phyloP scores from a whole-genome alignment of 2,888 invertebrate genomes.

The Tryphoninae sp. region DNA sequence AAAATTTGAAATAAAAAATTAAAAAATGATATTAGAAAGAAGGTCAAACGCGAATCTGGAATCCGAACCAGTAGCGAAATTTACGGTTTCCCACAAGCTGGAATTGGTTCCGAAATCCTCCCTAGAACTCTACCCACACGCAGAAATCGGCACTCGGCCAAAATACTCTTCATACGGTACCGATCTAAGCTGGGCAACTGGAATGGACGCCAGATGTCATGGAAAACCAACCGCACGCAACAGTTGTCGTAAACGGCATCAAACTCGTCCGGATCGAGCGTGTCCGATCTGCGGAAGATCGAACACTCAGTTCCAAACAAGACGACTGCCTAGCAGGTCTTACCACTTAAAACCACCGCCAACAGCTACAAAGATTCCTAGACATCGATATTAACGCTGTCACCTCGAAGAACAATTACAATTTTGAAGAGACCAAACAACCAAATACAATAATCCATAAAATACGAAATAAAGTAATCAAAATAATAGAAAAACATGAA shows the following conservation, averaged over 20 bases:
- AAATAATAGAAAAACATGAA: neutral
- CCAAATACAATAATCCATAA: neutral
- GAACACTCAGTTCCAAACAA: neutral
- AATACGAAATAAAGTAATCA: neutral
- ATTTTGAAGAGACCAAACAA: neutral
- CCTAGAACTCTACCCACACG: neutral
- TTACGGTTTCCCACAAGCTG: neutral
- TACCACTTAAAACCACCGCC: conserved; percentile 11
- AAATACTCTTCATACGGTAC: neutral
- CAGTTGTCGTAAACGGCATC: conserved; percentile 1
- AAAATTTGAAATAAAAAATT: neutral
- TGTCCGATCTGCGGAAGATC: conserved; percentile 24
- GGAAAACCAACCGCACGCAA: conserved; percentile 2
- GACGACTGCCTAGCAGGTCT: neutral
- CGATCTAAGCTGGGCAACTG: neutral
- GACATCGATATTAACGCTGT: neutral
- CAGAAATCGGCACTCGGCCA: neutral
- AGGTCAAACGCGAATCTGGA: neutral
- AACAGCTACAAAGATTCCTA: neutral
- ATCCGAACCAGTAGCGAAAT: neutral
- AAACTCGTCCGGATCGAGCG: neutral
- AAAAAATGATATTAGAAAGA: neutral
- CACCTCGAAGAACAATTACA: neutral
- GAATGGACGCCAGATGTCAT: no score
- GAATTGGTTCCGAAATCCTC: conserved; percentile 4